Conservation (phyloP, 2,888 invertebrate species). For the Tridacna gigas region DNA sequence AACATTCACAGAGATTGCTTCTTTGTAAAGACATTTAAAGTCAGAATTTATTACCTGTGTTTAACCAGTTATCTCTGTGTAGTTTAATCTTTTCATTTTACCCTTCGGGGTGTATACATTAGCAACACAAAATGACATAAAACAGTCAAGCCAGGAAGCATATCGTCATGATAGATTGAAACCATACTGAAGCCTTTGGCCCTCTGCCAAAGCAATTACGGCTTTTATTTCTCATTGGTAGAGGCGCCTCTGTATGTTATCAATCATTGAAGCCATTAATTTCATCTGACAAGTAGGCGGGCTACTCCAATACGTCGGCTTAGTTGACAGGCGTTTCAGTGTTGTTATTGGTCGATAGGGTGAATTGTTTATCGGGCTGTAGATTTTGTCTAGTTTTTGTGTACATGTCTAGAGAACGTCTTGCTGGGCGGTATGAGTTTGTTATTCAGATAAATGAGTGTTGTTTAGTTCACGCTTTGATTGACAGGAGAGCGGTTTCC, state of each 20-base stretch:
- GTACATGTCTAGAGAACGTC: constrained; percentile 49
- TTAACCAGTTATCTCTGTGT: constrained; percentile 54
- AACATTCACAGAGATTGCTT: constrained; percentile 6
- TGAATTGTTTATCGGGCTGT: constrained; percentile 55
- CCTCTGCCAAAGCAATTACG: constrained; percentile 69
- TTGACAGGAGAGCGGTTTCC: constrained; percentile 57
- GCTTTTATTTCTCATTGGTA: constrained; percentile 69
- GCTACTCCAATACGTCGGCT: constrained; percentile 15
- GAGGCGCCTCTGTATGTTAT: constrained; percentile 61
- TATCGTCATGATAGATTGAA: constrained; percentile 67
- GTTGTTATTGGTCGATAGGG: constrained; percentile 47
- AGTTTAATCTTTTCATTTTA: constrained; percentile 68
- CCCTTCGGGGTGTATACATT: constrained; percentile 67
- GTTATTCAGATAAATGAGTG: constrained; percentile 68
- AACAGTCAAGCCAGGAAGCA: constrained; percentile 65
- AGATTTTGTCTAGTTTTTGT: constrained; percentile 53
- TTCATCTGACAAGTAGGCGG: constrained; percentile 64
- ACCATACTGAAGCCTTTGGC: constrained; percentile 64
- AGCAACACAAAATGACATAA: constrained; percentile 68
- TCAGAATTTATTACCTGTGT: constrained; percentile 35
- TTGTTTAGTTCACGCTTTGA: constrained; percentile 59
- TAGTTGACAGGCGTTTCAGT: constrained; percentile 51
- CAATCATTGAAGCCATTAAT: constrained; percentile 66
- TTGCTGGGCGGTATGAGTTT: constrained; percentile 65
- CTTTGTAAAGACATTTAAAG: constrained; percentile 22